Base-by-base conservation (phyloP, 2,888 invertebrate species). In the Dilophus febrilis region DNA sequence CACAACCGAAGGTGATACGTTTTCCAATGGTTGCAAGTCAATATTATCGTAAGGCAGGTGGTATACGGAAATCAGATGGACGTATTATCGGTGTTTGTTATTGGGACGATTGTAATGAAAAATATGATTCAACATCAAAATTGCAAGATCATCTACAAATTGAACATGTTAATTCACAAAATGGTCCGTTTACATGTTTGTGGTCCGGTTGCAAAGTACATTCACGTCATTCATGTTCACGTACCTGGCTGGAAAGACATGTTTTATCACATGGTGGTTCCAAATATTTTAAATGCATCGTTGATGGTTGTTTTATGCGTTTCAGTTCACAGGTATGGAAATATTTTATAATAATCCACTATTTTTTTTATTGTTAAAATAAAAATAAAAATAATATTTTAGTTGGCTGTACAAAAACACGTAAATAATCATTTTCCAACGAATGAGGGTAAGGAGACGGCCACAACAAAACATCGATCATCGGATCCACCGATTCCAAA, bases 131-230 rank as follows among this genome's bases (percentile, higher is more conserved):
- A 53, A 79, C 77, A 61, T 73, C 81, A 41, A 82, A 81, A 58
- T 74, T 88, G 48, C 68, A 87, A 53, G 87, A 87, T 61, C 88
- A 88, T 64, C 71, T 88, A 64, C 86, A 87, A 80, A 69, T 72
- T 46, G 74, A 75, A 51, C 88, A 88, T 66, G 87, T 88, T 50
- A 82, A 83, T 61, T 72, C 82, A 38, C 92, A 92, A 67, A 78
- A 76, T 14, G 78, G 77, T 13, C 85, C 82, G 54, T 91, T 84
- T 62, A 78, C 85, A 37, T 94, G 94, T 58, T 71, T 87, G 40
- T 95, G 94, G 94, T 72, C 77, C 51, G 86, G 83, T 38, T 94
- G 94, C 67, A 94, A 94, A 61, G 94, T 94, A 32, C 90, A 85
- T 56, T 85, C 87, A 48, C 81, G 85, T 57, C 80, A 81, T 28